These are phyloP conservation scores for Aphidius ervi DNA, from an alignment of 1,140 invertebrate genomes.

Conservation along the genomic window DNA sequence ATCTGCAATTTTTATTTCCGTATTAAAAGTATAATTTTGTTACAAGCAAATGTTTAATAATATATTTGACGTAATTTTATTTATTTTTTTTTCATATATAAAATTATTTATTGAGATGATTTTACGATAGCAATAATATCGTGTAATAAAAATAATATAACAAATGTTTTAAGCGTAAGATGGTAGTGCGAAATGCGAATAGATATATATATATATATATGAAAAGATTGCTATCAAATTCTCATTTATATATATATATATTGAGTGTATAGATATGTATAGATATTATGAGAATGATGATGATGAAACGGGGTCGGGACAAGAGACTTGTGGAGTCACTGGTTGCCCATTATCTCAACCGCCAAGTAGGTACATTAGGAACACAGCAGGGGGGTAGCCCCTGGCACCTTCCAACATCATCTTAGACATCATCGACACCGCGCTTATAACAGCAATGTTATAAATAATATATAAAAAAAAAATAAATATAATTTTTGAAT, in stretches of 20 bases:
- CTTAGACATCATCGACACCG: slow-evolving; percentile 10
- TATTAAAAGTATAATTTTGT: too few relatives aligned
- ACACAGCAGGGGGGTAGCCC: slow-evolving; percentile 22
- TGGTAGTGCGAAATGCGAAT: slow-evolving; percentile 16
- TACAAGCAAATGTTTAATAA: too few relatives aligned
- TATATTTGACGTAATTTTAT: too few relatives aligned
- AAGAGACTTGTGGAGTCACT: slow-evolving; percentile 23
- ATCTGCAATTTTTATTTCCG: too few relatives aligned
- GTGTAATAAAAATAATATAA: too few relatives aligned
- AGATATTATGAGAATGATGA: slow-evolving; percentile 5
- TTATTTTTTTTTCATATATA: too few relatives aligned
- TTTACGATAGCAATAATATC: slow-evolving; percentile 1
- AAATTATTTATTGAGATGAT: neutral
- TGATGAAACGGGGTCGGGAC: slow-evolving; percentile 1
- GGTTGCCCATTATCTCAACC: slow-evolving; percentile 22
- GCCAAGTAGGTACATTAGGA: slow-evolving; percentile 21
- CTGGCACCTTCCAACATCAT: slow-evolving; percentile 9
- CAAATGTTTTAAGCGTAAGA: slow-evolving; percentile 15
- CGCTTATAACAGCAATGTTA: slow-evolving; percentile 9
- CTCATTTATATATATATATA: neutral
- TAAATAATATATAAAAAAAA: neutral
- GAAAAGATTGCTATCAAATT: slow-evolving; percentile 5
- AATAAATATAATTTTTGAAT: slow-evolving; percentile 1
- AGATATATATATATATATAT: neutral
- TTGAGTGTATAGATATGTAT: neutral